phyloP scores from a whole-genome alignment of 2,113 vertebrate genomes.

The Amphiprion percula region DNA sequence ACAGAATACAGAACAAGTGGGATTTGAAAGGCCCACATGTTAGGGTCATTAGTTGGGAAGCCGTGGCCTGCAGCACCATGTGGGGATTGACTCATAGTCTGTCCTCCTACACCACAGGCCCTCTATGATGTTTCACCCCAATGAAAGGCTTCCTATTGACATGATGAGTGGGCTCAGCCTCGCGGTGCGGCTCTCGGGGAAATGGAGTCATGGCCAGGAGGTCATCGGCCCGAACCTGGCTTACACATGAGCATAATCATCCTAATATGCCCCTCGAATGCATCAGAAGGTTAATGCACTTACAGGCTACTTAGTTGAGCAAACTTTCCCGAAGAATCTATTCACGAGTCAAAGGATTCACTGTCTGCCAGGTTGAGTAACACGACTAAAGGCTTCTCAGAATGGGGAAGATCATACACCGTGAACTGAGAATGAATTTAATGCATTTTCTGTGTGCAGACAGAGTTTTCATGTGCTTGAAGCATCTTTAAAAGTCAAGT shows the following conservation, averaged over 20 bases:
- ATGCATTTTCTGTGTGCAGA: background rate
- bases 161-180: conserved; percentile 60
- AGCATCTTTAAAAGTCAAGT: background rate
- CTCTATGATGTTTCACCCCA: conserved; percentile 36
- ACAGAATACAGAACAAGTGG: conserved; percentile 26
- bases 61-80: conserved; percentile 31
- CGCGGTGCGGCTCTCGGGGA: conserved; percentile 8
- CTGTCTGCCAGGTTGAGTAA: conserved; percentile 1
- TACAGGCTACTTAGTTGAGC: conserved; percentile 50
- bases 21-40: conserved; percentile 58
- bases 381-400: conserved; percentile 21
- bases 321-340: conserved; percentile 45
- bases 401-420: background rate
- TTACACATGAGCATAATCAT: conserved; percentile 50
- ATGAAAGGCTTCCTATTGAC: conserved; percentile 62
- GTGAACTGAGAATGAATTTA: background rate
- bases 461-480: background rate
- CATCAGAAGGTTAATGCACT: conserved; percentile 39
- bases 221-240: conserved; percentile 33
- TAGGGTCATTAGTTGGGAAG: conserved; percentile 54
- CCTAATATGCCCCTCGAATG: conserved; percentile 14
- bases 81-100: conserved; percentile 61
- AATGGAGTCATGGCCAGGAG: conserved; percentile 40
- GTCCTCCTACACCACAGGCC: conserved; percentile 38
- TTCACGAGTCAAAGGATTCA: conserved; percentile 45